These are phyloP conservation scores for Rhamnusium bicolor DNA, from an alignment of 2,888 invertebrate species.

Conservation along the genomic window DNA sequence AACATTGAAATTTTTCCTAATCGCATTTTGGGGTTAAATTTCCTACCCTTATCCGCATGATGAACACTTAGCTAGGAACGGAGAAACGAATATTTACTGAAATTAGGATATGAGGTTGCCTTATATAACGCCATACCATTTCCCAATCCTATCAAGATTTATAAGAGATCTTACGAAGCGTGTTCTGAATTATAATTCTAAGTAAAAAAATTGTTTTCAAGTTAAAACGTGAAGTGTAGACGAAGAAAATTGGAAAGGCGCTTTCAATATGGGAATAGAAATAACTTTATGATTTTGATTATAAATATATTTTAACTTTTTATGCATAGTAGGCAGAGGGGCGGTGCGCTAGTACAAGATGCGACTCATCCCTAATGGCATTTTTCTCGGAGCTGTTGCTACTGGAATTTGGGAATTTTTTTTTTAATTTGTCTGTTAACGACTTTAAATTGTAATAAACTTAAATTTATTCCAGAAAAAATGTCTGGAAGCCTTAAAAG, in stretches of 20 bases:
- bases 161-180: not conserved
- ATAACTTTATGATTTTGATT: too few species aligned
- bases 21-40: conserved; percentile 63
- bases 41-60: conserved; percentile 52
- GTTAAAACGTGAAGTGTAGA: not conserved
- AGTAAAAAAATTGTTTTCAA: not conserved
- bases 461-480: too few species aligned
- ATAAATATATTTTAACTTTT: too few species aligned
- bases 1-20: conserved; percentile 69
- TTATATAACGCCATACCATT: conserved; percentile 9
- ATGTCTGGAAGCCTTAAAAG: too few species aligned
- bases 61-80: conserved; percentile 14
- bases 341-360: too few species aligned
- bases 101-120: conserved; percentile 28
- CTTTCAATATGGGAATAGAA: too few species aligned
- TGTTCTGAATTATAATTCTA: not conserved
- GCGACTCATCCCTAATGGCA: too few species aligned
- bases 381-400: too few species aligned
- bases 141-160: conserved; percentile 15
- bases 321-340: too few species aligned
- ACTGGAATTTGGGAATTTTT: too few species aligned
- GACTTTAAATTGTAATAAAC: too few species aligned
- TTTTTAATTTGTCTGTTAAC: too few species aligned
- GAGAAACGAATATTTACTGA: conserved; percentile 10
- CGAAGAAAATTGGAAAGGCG: not conserved